Base-by-base conservation (phyloP, 1,140 invertebrate genomes). In the Drosophila kanapiae region DNA sequence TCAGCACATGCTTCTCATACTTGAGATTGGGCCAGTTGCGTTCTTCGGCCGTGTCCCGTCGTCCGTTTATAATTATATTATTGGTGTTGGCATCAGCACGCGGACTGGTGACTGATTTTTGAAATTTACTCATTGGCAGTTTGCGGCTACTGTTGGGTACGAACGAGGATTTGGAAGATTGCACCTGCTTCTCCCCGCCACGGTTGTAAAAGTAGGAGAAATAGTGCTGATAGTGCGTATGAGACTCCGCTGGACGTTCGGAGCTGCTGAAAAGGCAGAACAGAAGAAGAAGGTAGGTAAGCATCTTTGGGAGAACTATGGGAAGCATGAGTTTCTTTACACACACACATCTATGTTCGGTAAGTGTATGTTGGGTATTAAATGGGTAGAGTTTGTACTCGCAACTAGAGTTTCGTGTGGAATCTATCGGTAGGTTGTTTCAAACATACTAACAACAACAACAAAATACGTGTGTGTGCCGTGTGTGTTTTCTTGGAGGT, bases 121-220 rank as follows among this genome's bases (percentile, higher is more conserved):
- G 62, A 47, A 78, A 62, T 75, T 78, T 75, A 75, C 80, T 88
- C 84, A 87, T 88, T 90, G 76, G 76, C 70, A 77, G 42, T 82
- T 91, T 77, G 31, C 62, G 75, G 40, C 42, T 74, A 45, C 37
- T 48, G 42, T 59, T 31, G 23, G 51, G n/a, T 43, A 5, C 68
- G 31, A 61, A 43, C 37, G 64, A n/a, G 16, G 37, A 16, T 23
- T 86, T 91, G 9, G 71, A 38, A 6, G 51, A 33, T 4, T 6
- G 18, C 13, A n/a, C 18, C 43, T 86, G 82, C 18, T 74, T 68
- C 40, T 62, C 49, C 23, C 69, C 54, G 29, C 69, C 78, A 49
- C 83, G 88, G 23, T 91, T 91, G 53, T 91, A 91, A 68, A 91
- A 91, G 60, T 91, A 91, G 16, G 88, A 91, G 53, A 90, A 91